Evolutionary conservation across 2,888 invertebrate genomes (phyloP).

Genomic region (Meteorus colon): DNA sequence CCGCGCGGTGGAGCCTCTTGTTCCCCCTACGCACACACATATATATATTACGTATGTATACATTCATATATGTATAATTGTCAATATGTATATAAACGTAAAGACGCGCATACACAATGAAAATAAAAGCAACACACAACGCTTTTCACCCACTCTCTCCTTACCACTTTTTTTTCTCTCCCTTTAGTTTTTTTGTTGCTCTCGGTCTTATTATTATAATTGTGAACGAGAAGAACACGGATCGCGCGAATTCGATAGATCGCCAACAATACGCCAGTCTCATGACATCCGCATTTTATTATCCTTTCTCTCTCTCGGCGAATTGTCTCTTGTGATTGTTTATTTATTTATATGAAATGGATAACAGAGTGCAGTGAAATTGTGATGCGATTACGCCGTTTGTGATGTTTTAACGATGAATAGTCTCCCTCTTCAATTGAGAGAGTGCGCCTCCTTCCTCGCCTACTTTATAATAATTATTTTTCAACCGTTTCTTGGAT

Average conservation of each 20-base stretch:
- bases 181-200: neutral
- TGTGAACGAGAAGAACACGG: neutral
- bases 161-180: neutral
- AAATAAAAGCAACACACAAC: constrained; percentile 1
- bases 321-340: neutral
- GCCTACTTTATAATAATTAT: neutral
- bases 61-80: neutral
- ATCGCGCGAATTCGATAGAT: constrained; percentile 17
- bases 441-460: no score
- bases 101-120: neutral
- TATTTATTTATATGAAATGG: no score
- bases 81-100: neutral
- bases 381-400: no score
- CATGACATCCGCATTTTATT: constrained; percentile 1
- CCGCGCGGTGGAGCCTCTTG: constrained; percentile 38
- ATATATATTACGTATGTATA: neutral
- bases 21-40: neutral
- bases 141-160: neutral
- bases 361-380: no score
- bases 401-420: no score
- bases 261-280: neutral
- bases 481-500: constrained; percentile 10
- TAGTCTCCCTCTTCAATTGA: no score
- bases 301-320: neutral
- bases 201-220: neutral